These are phyloP conservation scores for Pyrrhia umbra DNA, from an alignment of 2,888 invertebrate species.

Conservation along the genomic window DNA sequence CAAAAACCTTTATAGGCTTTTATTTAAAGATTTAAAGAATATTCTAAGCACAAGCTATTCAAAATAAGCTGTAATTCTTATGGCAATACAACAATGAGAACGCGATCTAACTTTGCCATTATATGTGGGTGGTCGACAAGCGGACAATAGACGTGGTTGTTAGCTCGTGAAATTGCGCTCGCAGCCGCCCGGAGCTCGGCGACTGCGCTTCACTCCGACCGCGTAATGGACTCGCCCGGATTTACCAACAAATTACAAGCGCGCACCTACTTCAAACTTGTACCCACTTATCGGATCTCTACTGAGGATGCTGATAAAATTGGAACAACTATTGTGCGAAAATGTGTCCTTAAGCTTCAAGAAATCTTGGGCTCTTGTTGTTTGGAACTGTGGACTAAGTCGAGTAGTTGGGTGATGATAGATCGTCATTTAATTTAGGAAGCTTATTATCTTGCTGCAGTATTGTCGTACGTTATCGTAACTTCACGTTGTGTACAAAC, in stretches of 20 bases:
- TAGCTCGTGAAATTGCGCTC: constrained; percentile 1
- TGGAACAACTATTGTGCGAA: too few relatives aligned
- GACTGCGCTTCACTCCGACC: not conserved
- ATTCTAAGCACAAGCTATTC: too few relatives aligned
- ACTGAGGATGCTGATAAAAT: not conserved
- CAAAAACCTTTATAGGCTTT: not conserved
- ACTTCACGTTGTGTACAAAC: too few relatives aligned
- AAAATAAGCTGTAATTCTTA: not conserved
- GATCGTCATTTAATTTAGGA: too few relatives aligned
- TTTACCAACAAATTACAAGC: constrained; percentile 5
- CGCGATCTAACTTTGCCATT: not conserved
- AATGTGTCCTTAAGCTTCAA: too few relatives aligned
- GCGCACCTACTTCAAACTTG: not conserved
- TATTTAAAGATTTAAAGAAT: too few relatives aligned
- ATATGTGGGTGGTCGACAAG: not conserved
- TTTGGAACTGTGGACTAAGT: too few relatives aligned
- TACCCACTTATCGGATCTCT: not conserved
- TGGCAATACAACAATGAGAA: not conserved
- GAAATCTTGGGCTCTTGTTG: too few relatives aligned
- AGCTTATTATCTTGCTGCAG: too few relatives aligned
- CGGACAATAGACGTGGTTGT: constrained; percentile 1
- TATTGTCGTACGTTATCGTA: too few relatives aligned
- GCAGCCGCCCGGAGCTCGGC: not conserved
- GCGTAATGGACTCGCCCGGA: not conserved
- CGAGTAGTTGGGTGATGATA: too few relatives aligned